Evolutionary conservation across 1,140 invertebrate genomes (phyloP).

Genomic region (Hesperophylax magnus): DNA sequence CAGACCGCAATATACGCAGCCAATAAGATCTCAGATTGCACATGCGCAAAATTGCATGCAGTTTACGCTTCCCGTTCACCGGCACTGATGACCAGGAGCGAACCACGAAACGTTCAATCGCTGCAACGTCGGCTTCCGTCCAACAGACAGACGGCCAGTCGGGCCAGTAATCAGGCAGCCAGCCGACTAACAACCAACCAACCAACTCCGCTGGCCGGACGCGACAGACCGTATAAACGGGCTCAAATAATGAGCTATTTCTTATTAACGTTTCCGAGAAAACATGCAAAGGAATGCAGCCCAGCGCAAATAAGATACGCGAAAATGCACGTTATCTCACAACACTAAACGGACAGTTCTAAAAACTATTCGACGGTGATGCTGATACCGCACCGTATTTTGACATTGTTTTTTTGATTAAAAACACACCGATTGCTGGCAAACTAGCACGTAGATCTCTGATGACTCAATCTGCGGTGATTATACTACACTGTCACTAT

Average conservation of each 20-base stretch:
- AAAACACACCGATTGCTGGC: too few species aligned
- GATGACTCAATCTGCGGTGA: not conserved
- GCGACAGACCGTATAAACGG: not conserved
- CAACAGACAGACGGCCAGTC: not conserved
- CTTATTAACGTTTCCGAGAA: slow-evolving; percentile 2
- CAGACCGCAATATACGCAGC: not conserved
- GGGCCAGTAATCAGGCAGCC: not conserved
- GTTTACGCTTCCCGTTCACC: not conserved
- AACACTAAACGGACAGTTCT: not conserved
- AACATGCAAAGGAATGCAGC: not conserved
- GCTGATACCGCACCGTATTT: too few species aligned
- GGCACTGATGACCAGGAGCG: not conserved
- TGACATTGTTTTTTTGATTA: not conserved
- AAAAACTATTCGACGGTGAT: not conserved
- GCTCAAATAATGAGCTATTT: not conserved
- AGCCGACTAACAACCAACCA: not conserved
- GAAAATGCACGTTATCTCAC: not conserved
- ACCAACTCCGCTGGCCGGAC: not conserved
- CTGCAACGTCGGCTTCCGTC: not conserved
- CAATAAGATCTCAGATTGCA: not conserved
- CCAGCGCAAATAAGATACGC: not conserved
- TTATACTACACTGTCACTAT: too few species aligned
- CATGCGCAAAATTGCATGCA: not conserved
- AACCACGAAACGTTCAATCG: not conserved
- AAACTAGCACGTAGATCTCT: not conserved